Percentiles rank a stretch among this genome's conserved stretches.
Evolutionary conservation across 2,797 vertebrate species (phyloP).

Genomic region (Steatocranus sp.): DNA sequence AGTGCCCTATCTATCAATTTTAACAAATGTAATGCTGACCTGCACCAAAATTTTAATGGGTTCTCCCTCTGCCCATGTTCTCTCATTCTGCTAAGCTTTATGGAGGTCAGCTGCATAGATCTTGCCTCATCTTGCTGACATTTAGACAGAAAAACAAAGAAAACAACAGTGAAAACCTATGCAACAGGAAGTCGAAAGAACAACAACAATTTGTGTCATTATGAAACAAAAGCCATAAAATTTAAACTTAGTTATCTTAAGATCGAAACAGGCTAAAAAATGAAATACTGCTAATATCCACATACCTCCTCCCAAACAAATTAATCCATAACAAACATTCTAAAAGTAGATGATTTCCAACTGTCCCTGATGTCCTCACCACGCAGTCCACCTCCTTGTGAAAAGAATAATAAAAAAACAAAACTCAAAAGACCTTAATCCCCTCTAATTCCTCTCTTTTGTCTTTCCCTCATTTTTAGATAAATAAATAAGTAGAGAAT

Average conservation of each 20-base stretch:
- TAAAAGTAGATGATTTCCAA: not conserved
- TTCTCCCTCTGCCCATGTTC: not conserved
- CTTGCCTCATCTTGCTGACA: not conserved
- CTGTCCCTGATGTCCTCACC: conserved; percentile 4
- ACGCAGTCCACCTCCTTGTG: conserved; percentile 10
- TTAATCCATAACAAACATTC: not conserved
- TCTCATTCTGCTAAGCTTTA: not conserved
- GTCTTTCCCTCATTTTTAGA: conserved; percentile 21
- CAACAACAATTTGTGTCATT: not conserved
- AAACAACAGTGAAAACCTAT: not conserved
- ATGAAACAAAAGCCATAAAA: not conserved
- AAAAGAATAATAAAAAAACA: not conserved
- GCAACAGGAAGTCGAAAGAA: not conserved
- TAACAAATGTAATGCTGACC: not conserved
- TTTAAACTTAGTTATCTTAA: not conserved
- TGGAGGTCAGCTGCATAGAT: not conserved
- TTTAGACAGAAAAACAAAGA: not conserved
- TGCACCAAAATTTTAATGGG: not conserved
- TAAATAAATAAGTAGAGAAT: conserved; percentile 40
- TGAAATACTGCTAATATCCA: not conserved
- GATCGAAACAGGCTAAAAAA: not conserved
- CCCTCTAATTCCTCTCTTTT: conserved; percentile 40
- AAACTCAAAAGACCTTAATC: conserved; percentile 27
- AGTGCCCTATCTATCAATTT: not conserved
- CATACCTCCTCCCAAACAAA: not conserved